A percentile compares a stretch with the other conserved stretches of the same genome.
phyloP scores from a whole-genome alignment of 2,113 vertebrate genomes.

The Arizona elegans region DNA sequence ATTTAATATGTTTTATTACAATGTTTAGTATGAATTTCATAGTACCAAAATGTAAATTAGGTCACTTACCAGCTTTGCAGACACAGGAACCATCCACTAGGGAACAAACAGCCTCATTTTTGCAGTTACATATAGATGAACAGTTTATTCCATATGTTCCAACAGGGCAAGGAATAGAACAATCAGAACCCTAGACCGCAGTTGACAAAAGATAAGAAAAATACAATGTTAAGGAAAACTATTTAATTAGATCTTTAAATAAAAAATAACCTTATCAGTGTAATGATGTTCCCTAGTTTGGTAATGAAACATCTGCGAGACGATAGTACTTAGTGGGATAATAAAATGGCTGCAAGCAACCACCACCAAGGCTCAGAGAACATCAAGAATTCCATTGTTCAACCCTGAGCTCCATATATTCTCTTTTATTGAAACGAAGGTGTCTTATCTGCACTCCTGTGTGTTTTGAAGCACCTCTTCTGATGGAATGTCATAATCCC shows the following conservation, averaged over 20 bases:
- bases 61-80: constrained; percentile 84
- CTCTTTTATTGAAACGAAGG: not conserved
- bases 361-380: not conserved
- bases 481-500: not conserved
- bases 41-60: not conserved
- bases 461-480: not conserved
- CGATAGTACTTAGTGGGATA: not conserved
- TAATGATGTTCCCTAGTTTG: not conserved
- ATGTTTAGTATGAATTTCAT: not conserved
- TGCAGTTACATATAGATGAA: constrained; percentile 85
- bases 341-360: not conserved
- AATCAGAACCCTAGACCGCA: constrained; percentile 75
- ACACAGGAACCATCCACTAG: constrained; percentile 89
- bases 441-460: not conserved
- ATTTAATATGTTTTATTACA: not conserved
- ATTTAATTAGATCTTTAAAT: not conserved
- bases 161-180: constrained; percentile 77
- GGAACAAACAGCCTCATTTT: constrained; percentile 86
- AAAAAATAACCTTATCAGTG: not conserved
- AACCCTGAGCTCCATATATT: not conserved
- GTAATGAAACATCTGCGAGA: not conserved
- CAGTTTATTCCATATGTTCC: constrained; percentile 87
- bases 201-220: not conserved
- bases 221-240: constrained; percentile 3
- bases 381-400: not conserved